Percentiles rank a stretch among this genome's conserved stretches.
These are phyloP conservation scores for Oryzias melastigma DNA, from an alignment of 2,113 vertebrate genomes.

Conservation along the genomic window DNA sequence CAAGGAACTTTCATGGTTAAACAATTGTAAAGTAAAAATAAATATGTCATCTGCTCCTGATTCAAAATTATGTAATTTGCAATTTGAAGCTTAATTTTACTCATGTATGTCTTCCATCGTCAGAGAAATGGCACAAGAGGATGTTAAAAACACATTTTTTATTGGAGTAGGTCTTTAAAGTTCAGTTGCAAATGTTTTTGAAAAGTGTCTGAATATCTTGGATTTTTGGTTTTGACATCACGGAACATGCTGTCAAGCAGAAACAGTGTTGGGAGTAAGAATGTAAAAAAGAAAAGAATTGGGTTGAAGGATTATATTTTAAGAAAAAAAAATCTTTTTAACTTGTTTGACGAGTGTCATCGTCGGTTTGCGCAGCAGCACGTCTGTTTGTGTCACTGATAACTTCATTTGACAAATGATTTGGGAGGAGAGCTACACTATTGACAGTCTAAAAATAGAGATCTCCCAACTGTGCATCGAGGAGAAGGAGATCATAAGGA, in stretches of 20 bases:
- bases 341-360: background rate
- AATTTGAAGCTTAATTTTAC: no score
- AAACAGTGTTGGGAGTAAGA: background rate
- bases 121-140: no score
- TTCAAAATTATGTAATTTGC: no score
- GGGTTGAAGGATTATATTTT: background rate
- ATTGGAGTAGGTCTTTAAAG: no score
- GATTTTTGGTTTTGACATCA: no score
- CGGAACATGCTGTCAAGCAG: background rate
- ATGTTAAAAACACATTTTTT: no score
- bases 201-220: no score
- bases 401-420: slow-evolving; percentile 30
- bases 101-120: no score
- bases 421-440: slow-evolving; percentile 13
- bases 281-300: background rate
- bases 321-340: background rate
- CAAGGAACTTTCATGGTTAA: no score
- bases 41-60: no score
- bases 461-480: background rate
- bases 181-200: no score
- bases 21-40: no score
- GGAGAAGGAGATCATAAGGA: slow-evolving; percentile 4
- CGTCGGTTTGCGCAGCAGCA: background rate
- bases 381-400: slow-evolving; percentile 13
- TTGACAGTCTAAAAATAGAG: slow-evolving; percentile 16